Evolutionary conservation across 1,140 invertebrate genomes (phyloP).

Genomic region (Drosophila novamexicana): DNA sequence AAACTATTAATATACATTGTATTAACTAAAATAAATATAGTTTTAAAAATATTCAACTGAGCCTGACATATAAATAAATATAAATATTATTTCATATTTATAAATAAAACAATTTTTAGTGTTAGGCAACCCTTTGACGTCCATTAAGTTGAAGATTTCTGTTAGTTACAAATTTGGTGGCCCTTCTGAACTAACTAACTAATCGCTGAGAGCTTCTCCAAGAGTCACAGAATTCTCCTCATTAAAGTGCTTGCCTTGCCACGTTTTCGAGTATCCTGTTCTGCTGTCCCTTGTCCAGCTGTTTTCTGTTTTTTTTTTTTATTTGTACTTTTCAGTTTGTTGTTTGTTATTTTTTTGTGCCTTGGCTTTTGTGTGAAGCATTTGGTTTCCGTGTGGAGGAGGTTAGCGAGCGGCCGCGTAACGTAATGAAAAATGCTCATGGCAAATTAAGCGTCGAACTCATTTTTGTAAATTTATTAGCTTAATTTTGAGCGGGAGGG

Average conservation of each 20-base stretch:
- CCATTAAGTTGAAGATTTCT: no score
- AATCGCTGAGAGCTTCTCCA: not conserved
- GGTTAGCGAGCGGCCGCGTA: constrained; percentile 41
- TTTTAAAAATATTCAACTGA: no score
- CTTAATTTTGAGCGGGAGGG: constrained; percentile 49
- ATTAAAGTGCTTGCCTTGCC: constrained; percentile 2
- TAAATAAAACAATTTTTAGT: no score
- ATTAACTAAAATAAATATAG: no score
- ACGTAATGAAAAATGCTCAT: constrained; percentile 80
- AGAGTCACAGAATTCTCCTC: not conserved
- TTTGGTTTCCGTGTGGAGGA: constrained; percentile 39
- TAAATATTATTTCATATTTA: no score
- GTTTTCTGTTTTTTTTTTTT: constrained; percentile 22
- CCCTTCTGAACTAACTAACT: no score
- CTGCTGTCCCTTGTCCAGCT: constrained; percentile 12
- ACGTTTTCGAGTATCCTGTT: constrained; percentile 4
- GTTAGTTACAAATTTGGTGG: no score
- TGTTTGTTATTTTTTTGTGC: constrained; percentile 11
- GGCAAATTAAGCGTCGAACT: constrained; percentile 82
- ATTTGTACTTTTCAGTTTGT: not conserved
- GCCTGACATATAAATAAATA: no score
- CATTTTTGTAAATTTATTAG: constrained; percentile 80
- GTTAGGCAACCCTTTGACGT: no score
- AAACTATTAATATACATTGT: no score
- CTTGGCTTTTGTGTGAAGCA: constrained; percentile 27